These are phyloP conservation scores for Rhynchophorus ferrugineus DNA, from an alignment of 1,140 invertebrate genomes.

Conservation along the genomic window DNA sequence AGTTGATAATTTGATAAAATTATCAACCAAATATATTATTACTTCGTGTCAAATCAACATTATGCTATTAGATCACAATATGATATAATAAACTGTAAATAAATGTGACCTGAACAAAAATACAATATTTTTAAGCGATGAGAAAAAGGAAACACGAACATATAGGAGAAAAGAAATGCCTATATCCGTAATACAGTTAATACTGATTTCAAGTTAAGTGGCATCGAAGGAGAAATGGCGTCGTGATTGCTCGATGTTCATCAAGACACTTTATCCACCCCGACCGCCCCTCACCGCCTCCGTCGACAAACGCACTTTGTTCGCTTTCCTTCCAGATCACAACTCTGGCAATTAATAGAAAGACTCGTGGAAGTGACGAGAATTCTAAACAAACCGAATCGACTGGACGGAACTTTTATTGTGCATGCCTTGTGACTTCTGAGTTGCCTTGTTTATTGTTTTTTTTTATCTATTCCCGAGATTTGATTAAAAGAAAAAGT, in stretches of 20 bases:
- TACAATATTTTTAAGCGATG: no score
- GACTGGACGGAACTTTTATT: slow-evolving; percentile 10
- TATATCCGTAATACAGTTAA: slow-evolving; percentile 30
- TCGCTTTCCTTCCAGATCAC: slow-evolving; percentile 32
- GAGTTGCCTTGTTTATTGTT: slow-evolving; percentile 6
- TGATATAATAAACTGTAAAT: no score
- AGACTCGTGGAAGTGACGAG: slow-evolving; percentile 32
- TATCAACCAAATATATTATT: no score
- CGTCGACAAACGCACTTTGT: slow-evolving; percentile 27
- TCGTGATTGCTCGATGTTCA: slow-evolving; percentile 37
- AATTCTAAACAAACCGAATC: slow-evolving; percentile 31
- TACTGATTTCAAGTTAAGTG: slow-evolving; percentile 37
- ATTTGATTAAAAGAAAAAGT: slow-evolving; percentile 10
- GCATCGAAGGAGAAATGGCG: slow-evolving; percentile 35
- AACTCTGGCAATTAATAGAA: slow-evolving; percentile 36
- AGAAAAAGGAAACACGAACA: no score
- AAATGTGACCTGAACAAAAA: no score
- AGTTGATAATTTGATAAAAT: no score
- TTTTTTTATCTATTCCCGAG: slow-evolving; percentile 1
- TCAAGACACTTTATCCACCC: slow-evolving; percentile 34
- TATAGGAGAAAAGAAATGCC: slow-evolving; percentile 2
- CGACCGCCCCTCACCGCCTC: no score
- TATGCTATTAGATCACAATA: no score
- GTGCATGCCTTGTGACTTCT: slow-evolving; percentile 4
- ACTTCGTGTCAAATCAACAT: no score